A percentile compares a stretch with the other conserved stretches of the same genome.
These are phyloP conservation scores for Perca fluviatilis DNA, from an alignment of 2,113 vertebrate genomes.

Conservation along the genomic window DNA sequence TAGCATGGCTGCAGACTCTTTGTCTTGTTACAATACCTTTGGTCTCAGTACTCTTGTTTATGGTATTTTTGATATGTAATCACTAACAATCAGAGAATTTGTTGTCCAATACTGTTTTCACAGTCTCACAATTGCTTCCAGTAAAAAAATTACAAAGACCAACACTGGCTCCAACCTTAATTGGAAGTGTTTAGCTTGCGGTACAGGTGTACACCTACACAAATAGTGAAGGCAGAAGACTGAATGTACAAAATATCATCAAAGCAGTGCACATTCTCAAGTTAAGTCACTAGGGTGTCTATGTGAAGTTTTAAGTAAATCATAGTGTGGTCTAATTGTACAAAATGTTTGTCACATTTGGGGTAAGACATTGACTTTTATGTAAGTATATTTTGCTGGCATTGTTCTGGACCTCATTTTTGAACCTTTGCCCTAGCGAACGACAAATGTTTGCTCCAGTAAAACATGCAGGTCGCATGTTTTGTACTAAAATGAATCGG, in stretches of 20 bases:
- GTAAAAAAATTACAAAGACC: neutral
- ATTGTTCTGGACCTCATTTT: neutral
- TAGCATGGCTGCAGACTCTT: neutral
- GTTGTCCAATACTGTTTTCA: neutral
- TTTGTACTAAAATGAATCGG: neutral
- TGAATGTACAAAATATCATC: neutral
- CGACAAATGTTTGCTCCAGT: neutral
- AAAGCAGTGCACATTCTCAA: neutral
- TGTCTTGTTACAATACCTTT: neutral
- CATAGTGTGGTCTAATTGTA: neutral
- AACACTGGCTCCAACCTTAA: neutral
- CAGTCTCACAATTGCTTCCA: neutral
- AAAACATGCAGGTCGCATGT: neutral
- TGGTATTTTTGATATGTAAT: neutral
- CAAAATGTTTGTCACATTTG: neutral
- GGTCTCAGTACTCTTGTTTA: neutral
- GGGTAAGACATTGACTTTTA: neutral
- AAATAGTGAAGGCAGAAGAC: neutral
- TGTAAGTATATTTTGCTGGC: neutral
- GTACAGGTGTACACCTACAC: neutral
- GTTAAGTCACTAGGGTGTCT: neutral
- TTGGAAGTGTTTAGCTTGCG: neutral
- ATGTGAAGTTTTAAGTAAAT: neutral
- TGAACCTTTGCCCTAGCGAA: neutral
- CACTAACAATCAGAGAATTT: neutral